Evolutionary conservation across 1,140 invertebrate genomes (phyloP), one percentile per base, ranked within the genome.

Genomic region (Saxidomus purpurata): DNA sequence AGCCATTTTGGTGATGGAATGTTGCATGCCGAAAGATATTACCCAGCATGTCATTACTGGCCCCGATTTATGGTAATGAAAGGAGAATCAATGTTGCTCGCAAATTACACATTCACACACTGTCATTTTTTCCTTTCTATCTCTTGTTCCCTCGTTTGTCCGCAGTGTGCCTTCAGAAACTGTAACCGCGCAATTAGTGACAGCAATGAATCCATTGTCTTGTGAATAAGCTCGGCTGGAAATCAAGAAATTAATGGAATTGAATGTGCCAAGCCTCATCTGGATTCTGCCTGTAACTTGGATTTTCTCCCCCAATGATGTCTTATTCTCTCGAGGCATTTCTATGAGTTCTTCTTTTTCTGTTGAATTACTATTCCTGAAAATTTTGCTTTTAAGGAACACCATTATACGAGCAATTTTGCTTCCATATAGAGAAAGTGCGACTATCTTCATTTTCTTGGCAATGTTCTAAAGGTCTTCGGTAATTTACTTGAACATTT

Each of bases 61-160:
- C 0, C 40, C 9, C 8, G 49, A 55, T 74, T 85, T 74, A 85
- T 85, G 83, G 83, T 71, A 85, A 85, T 85, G 63, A 85, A 74
- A 19, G 40, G 47, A 3, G 25, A 71, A 74, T 85, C 69, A 85
- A 74, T 55, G 49, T 47, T 36, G n/a, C 49, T 74, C n/a, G 83
- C 31, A 85, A 85, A 74, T 55, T 47, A 79, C 47, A 52, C 47
- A 55, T 38, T 79, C 76, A 31, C 43, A 36, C 76, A 52, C 2
- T n/a, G 76, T 15, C 49, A 55, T 49, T 52, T 76, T 28, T 76
- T 76, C 63, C 43, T 76, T 28, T 76, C 43, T 47, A 49, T 76
- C 71, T 49, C 71, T 49, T 52, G 43, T 71, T 71, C 74, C 28
- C 74, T 77, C 74, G 25, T 77, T 77, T 77, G 74, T 77, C 74